Evolutionary conservation across 35 echinoderm and acorn worm genomes (phyloP).

Genomic region (Chiridota heheva): DNA sequence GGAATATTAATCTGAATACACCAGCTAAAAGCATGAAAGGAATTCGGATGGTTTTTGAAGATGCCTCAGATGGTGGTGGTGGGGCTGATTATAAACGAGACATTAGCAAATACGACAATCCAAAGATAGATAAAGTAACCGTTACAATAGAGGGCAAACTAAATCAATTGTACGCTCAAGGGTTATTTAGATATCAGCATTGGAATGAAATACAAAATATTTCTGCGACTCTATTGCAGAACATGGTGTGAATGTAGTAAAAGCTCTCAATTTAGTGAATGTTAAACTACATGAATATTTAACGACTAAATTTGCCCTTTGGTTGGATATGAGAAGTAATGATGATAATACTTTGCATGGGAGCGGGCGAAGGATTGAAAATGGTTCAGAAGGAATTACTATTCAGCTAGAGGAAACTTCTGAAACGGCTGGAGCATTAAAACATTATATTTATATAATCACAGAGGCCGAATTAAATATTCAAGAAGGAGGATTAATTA

Average conservation of each 20-base stretch:
- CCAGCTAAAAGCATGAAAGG: conserved; percentile 45
- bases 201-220: conserved; percentile 27
- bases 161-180: conserved; percentile 35
- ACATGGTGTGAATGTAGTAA: neutral
- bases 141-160: conserved; percentile 31
- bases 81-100: conserved; percentile 20
- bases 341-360: conserved; percentile 40
- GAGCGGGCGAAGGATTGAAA: conserved; percentile 29
- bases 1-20: conserved; percentile 34
- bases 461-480: conserved; percentile 35
- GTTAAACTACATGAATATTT: conserved; percentile 22
- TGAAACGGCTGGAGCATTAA: conserved; percentile 28
- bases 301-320: conserved; percentile 29
- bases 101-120: conserved; percentile 22
- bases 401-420: conserved; percentile 12
- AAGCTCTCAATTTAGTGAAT: conserved; percentile 12
- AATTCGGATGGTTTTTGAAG: conserved; percentile 37
- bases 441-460: conserved; percentile 20
- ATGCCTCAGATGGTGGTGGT: conserved; percentile 15
- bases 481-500: neutral
- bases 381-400: conserved; percentile 2
- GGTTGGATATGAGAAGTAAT: conserved; percentile 42
- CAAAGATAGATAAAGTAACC: conserved; percentile 30
- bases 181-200: conserved; percentile 25
- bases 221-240: conserved; percentile 17